Percentiles rank a stretch among this genome's conserved stretches.
phyloP scores from a whole-genome alignment of 2,888 invertebrate genomes.

The Glyphotaelius pellucidus region DNA sequence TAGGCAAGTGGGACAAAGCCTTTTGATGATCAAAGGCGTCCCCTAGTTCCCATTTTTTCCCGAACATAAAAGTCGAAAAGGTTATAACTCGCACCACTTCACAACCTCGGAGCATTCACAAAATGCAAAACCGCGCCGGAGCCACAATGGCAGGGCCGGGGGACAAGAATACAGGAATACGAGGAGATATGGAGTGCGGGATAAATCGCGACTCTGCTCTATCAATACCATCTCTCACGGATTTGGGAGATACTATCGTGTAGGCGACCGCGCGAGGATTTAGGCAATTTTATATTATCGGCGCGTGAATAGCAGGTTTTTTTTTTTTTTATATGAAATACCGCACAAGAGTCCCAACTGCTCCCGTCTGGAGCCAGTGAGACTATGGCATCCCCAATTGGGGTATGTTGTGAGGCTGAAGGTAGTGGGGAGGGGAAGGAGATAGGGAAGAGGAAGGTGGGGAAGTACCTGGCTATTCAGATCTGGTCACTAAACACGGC shows the following conservation, averaged over 20 bases:
- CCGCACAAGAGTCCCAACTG: too few species aligned
- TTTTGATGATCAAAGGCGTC: conserved; percentile 51
- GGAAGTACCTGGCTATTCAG: too few species aligned
- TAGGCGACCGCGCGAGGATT: neutral
- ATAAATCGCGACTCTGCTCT: conserved; percentile 43
- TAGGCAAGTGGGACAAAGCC: conserved; percentile 40
- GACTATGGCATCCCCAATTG: too few species aligned
- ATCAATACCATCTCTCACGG: conserved; percentile 58
- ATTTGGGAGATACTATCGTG: conserved; percentile 43
- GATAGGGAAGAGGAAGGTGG: too few species aligned
- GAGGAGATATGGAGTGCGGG: neutral
- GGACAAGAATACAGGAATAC: conserved; percentile 40
- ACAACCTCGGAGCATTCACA: conserved; percentile 59
- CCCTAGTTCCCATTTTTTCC: conserved; percentile 37
- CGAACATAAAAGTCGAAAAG: conserved; percentile 62
- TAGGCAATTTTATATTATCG: neutral
- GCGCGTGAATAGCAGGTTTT: neutral
- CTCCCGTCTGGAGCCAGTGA: too few species aligned
- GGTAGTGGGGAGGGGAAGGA: too few species aligned
- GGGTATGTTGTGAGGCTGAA: too few species aligned
- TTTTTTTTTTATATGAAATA: too few species aligned
- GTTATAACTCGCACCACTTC: conserved; percentile 60
- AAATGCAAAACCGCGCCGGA: conserved; percentile 64
- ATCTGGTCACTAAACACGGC: too few species aligned
- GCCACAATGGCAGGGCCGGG: conserved; percentile 44